Percentiles rank a stretch among this genome's conserved stretches.
phyloP scores from a whole-genome alignment of 2,888 invertebrate species.

The Synergus umbraculus region DNA sequence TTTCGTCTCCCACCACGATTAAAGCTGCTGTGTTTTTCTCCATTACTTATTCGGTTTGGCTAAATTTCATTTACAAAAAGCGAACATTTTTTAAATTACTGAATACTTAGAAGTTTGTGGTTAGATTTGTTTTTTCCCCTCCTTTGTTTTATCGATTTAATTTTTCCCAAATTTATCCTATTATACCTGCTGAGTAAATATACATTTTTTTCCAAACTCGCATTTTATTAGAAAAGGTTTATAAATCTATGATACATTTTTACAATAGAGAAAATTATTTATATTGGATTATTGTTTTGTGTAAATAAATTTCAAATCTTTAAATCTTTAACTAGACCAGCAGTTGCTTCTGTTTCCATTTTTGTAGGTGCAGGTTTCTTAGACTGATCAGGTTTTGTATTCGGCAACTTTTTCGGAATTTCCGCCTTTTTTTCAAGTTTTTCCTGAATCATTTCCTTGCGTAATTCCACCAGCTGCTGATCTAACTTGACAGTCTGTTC shows the following conservation, averaged over 20 bases:
- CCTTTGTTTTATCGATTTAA: neutral
- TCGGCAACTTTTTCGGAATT: neutral
- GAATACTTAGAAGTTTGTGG: neutral
- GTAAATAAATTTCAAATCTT: constrained; percentile 48
- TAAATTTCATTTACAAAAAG: neutral
- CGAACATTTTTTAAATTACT: neutral
- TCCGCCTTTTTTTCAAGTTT: constrained; percentile 53
- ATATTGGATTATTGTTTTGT: neutral
- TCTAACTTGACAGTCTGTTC: constrained; percentile 70
- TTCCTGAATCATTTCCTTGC: constrained; percentile 64
- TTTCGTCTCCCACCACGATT: constrained; percentile 83
- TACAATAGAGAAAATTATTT: constrained; percentile 10
- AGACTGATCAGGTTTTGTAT: constrained; percentile 25
- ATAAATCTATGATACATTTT: constrained; percentile 14
- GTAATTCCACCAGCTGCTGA: constrained; percentile 69
- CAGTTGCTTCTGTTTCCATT: constrained; percentile 50
- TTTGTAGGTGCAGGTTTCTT: constrained; percentile 45
- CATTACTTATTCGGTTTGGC: constrained; percentile 49
- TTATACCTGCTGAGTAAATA: neutral
- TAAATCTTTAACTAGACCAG: constrained; percentile 54
- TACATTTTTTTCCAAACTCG: neutral
- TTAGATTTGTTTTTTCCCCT: neutral
- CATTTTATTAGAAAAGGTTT: neutral
- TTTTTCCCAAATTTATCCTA: neutral
- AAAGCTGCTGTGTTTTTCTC: constrained; percentile 68